These are phyloP conservation scores for Umimayanthus kanabou DNA, from an alignment of 92 coral and sea anemone genomes.

Conservation along the genomic window DNA sequence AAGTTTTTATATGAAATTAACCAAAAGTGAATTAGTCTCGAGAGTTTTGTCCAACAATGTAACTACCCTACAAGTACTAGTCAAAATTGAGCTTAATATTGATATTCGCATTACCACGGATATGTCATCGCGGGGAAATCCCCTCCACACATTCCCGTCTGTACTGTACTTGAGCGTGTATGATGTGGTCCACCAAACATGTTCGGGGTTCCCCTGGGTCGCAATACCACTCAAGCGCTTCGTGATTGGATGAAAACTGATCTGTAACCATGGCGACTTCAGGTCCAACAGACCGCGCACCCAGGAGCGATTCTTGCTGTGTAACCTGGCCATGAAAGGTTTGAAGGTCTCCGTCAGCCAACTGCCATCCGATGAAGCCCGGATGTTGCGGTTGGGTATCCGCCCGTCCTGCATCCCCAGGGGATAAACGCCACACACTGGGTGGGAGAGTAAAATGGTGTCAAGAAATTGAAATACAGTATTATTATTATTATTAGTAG, in stretches of 20 bases:
- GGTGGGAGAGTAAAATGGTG: not conserved
- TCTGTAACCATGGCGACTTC: constrained; percentile 61
- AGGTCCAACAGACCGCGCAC: constrained; percentile 52
- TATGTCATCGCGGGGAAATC: not conserved
- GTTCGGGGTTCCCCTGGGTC: constrained; percentile 70
- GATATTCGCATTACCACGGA: not conserved
- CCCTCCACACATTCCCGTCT: constrained; percentile 53
- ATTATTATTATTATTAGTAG: too few relatives aligned
- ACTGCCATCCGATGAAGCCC: constrained; percentile 71
- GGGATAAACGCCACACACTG: constrained; percentile 73
- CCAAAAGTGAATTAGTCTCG: too few relatives aligned
- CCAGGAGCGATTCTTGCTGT: constrained; percentile 60
- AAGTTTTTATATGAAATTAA: too few relatives aligned
- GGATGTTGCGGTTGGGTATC: constrained; percentile 49
- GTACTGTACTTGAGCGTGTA: constrained; percentile 52
- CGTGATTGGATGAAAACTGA: constrained; percentile 53
- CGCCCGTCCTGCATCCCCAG: constrained; percentile 68
- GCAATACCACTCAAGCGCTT: constrained; percentile 68
- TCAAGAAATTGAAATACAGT: too few relatives aligned
- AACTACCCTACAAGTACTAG: too few relatives aligned
- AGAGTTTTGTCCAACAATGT: too few relatives aligned
- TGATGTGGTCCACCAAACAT: constrained; percentile 73
- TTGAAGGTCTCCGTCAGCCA: constrained; percentile 51
- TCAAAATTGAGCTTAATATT: not conserved
- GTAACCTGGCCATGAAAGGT: constrained; percentile 48